A percentile compares a stretch with the other conserved stretches of the same genome.
Conservation (phyloP, 2,888 invertebrate species). For the Parascotia fuliginaria region DNA sequence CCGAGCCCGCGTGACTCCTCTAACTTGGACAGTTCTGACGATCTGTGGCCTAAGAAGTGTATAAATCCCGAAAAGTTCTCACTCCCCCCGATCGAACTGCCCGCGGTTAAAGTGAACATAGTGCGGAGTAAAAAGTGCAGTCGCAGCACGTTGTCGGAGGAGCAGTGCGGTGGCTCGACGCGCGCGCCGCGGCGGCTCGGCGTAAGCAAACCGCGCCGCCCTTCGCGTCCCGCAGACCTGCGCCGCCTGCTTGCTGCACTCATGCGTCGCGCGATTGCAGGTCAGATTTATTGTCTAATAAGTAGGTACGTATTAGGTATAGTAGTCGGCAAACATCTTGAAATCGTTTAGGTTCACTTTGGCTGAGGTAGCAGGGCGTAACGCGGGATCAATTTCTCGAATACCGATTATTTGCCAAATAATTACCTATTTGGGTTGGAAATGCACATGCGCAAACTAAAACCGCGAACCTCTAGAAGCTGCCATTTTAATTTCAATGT, state of each 20-base stretch:
- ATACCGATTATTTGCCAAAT: too few relatives aligned
- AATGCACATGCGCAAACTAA: too few relatives aligned
- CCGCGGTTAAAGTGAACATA: conserved; percentile 31
- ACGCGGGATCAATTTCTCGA: too few relatives aligned
- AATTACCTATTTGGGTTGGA: too few relatives aligned
- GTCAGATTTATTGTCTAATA: too few relatives aligned
- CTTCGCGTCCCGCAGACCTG: conserved; percentile 56
- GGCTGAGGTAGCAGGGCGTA: too few relatives aligned
- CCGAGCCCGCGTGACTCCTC: conserved; percentile 56
- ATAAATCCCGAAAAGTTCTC: conserved; percentile 58
- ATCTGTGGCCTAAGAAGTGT: conserved; percentile 61
- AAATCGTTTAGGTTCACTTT: too few relatives aligned
- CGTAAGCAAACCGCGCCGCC: conserved; percentile 48
- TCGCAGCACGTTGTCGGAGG: conserved; percentile 26
- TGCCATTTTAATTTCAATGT: too few relatives aligned
- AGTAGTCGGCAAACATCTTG: too few relatives aligned
- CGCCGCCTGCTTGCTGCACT: conserved; percentile 65
- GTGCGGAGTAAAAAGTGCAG: conserved; percentile 33
- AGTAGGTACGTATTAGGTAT: too few relatives aligned
- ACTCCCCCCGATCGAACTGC: conserved; percentile 56
- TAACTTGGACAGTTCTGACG: conserved; percentile 50
- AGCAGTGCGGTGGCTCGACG: conserved; percentile 9
- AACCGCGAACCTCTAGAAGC: too few relatives aligned
- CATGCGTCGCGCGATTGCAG: conserved; percentile 63
- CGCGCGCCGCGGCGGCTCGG: conserved; percentile 42